A percentile compares a stretch with the other conserved stretches of the same genome.
These are phyloP conservation scores for Myxocyprinus asiaticus DNA, from an alignment of 2,113 vertebrate genomes.

Conservation along the genomic window DNA sequence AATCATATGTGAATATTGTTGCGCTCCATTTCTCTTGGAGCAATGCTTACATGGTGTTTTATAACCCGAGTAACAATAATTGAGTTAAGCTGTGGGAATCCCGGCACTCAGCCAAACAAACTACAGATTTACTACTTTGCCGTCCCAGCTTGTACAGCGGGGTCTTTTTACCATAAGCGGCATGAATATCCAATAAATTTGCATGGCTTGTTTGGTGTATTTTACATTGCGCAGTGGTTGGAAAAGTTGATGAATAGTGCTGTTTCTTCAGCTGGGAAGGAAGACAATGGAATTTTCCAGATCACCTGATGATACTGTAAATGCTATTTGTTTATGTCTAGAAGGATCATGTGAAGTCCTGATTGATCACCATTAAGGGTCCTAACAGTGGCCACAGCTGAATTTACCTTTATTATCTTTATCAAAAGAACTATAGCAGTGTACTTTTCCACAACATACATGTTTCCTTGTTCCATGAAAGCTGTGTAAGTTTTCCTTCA, in stretches of 20 bases:
- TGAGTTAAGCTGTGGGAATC: conserved; percentile 5
- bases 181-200: conserved; percentile 7
- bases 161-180: neutral
- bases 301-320: neutral
- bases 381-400: too few relatives aligned
- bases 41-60: conserved; percentile 20
- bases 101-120: conserved; percentile 10
- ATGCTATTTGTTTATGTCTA: conserved; percentile 3
- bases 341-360: neutral
- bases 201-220: neutral
- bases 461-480: neutral
- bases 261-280: neutral
- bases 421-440: too few relatives aligned
- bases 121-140: conserved; percentile 20
- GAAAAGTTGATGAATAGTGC: neutral
- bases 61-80: conserved; percentile 24
- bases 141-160: too few relatives aligned
- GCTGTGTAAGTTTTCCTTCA: neutral
- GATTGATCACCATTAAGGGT: too few relatives aligned
- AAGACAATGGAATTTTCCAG: neutral
- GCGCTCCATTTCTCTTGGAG: conserved; percentile 5
- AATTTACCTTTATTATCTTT: too few relatives aligned
- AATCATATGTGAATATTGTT: neutral
- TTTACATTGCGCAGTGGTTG: neutral
- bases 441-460: neutral